Percentiles rank a stretch among this genome's conserved stretches.
These are phyloP conservation scores for Myocastor coypus DNA, from an alignment of 2,113 vertebrate genomes.

Conservation along the genomic window DNA sequence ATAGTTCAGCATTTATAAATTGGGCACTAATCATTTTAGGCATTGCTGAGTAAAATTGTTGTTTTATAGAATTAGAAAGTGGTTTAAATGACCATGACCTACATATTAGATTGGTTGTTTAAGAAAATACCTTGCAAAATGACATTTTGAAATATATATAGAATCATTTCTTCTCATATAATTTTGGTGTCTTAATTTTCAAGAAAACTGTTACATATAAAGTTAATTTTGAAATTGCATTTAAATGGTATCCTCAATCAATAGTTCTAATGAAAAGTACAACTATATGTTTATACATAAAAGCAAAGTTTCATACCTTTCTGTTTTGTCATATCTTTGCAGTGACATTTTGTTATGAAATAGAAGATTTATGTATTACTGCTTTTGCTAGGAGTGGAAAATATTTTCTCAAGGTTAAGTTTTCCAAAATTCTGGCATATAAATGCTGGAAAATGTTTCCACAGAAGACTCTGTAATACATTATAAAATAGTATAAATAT, in stretches of 20 bases:
- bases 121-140: slow-evolving; percentile 19
- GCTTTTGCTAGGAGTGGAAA: background rate
- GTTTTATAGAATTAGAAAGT: slow-evolving; percentile 43
- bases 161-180: slow-evolving; percentile 27
- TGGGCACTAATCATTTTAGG: background rate
- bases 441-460: background rate
- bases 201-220: slow-evolving; percentile 25
- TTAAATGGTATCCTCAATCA: slow-evolving; percentile 27
- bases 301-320: background rate
- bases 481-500: background rate
- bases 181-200: slow-evolving; percentile 37
- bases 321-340: slow-evolving; percentile 21
- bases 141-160: slow-evolving; percentile 20
- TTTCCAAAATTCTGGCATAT: background rate
- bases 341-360: background rate
- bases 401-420: background rate
- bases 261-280: background rate
- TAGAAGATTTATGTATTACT: background rate
- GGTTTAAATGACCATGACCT: background rate
- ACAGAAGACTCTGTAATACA: slow-evolving; percentile 19
- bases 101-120: background rate
- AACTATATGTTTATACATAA: slow-evolving; percentile 17
- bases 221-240: slow-evolving; percentile 33
- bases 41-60: background rate
- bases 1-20: slow-evolving; percentile 36